Conservation (phyloP, 2,113 vertebrate species). For the Barbus barbus region DNA sequence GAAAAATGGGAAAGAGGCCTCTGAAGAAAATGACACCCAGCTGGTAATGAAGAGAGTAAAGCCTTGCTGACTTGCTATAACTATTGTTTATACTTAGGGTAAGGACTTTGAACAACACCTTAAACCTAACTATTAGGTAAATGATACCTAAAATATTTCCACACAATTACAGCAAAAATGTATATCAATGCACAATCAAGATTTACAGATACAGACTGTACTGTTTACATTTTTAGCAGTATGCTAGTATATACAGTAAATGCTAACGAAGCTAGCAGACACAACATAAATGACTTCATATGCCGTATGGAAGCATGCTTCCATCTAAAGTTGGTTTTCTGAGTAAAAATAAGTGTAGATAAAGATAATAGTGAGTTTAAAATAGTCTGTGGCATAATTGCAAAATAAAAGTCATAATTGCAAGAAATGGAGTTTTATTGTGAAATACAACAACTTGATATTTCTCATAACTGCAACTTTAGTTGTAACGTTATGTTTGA, state of each 20-base stretch:
- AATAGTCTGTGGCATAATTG: background rate
- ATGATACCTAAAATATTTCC: background rate
- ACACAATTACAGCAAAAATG: background rate
- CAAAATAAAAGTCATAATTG: no score
- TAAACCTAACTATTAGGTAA: background rate
- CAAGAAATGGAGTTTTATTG: no score
- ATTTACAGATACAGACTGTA: background rate
- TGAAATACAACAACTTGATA: no score
- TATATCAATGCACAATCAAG: background rate
- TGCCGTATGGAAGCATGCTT: background rate
- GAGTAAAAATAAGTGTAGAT: background rate
- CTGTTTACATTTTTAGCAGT: background rate
- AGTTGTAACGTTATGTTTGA: no score
- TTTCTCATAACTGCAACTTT: no score
- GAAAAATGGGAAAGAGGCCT: slow-evolving; percentile 1
- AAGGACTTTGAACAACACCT: background rate
- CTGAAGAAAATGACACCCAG: background rate
- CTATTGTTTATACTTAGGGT: background rate
- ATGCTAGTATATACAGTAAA: background rate
- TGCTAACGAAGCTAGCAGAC: background rate
- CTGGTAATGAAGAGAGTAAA: background rate
- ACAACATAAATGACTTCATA: background rate
- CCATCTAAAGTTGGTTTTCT: no score
- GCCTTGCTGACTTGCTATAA: background rate
- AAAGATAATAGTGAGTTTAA: background rate